Base-by-base conservation (phyloP, 2,888 invertebrate species). In the Loripinus fragilis region DNA sequence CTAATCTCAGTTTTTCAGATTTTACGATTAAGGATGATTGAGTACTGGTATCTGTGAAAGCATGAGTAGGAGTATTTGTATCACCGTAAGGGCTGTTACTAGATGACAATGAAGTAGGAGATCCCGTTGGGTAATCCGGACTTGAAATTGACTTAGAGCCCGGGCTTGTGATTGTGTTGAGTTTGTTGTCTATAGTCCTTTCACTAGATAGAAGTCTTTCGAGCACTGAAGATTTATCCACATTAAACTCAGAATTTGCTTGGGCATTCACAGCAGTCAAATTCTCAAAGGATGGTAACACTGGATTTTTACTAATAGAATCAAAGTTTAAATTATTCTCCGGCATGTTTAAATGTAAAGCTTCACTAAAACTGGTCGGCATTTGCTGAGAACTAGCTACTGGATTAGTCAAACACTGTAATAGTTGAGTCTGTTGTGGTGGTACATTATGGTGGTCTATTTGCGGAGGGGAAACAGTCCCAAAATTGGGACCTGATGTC, bases 21-120 rank as follows among this genome's bases (percentile, higher is more conserved):
- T 87, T 80, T 10, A 85, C 83, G 8, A 90, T 88, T 68, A 90
- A 68, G 8, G 90, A 88, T 12, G 87, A 72, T 66, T 90, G 90
- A n/a, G 90, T 90, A 78, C 88, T 71, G 52, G 76, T 78, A 68
- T 83, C 74, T 78, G 79, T 65, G 69, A 80, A 68, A 75, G 28
- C 33, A 10, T 23, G 38, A 10, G 41, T 25, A 67, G 41, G 68
- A 28, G 72, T 77, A 25, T 71, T 67, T 12, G 65, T 35, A 28
- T 85, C 85, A 41, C 71, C 55, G 55, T 77, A 77, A 30, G 81
- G 79, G 42, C 84, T 84, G 25, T 71, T 76, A 23, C 30, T 70
- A 15, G 70, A 70, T 45, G 64, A 60, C 17, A 79, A 76, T 25
- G 80, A 80, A 1, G 73, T 68, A 3, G 88, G 87, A 10, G 80